phyloP scores from a whole-genome alignment of 2,113 vertebrate species.

The Puntigrus tetrazona region DNA sequence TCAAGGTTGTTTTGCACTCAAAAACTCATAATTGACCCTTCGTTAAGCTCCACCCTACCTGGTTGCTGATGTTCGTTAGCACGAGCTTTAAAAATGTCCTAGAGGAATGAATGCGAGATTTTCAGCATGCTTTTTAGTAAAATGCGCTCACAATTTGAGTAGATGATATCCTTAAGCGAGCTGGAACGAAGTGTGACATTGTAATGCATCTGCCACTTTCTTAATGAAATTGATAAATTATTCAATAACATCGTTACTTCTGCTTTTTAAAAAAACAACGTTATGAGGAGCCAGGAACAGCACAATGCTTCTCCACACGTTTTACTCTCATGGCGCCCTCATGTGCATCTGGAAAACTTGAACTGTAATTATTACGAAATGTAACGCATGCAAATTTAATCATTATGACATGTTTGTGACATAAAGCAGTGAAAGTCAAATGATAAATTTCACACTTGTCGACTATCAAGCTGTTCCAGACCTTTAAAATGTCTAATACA shows the following conservation, averaged over 20 bases:
- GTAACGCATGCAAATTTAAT: neutral
- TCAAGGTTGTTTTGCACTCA: slow-evolving; percentile 5
- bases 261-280: neutral
- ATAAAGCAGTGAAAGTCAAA: neutral
- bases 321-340: neutral
- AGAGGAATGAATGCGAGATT: neutral
- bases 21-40: neutral
- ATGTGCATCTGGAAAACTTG: neutral
- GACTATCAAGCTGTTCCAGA: neutral
- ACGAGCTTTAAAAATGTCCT: neutral
- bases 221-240: neutral
- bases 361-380: neutral
- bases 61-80: neutral
- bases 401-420: neutral
- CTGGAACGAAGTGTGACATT: slow-evolving; percentile 1
- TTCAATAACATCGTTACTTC: neutral
- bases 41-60: neutral
- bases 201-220: neutral
- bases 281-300: no score
- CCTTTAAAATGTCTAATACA: neutral
- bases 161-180: slow-evolving; percentile 4
- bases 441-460: neutral
- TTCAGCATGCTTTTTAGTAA: neutral
- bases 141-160: neutral
- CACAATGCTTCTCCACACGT: no score